Evolutionary conservation across 2,888 invertebrate species (phyloP), one percentile per base, ranked within the genome.

Genomic region (Meghimatium bilineatum): DNA sequence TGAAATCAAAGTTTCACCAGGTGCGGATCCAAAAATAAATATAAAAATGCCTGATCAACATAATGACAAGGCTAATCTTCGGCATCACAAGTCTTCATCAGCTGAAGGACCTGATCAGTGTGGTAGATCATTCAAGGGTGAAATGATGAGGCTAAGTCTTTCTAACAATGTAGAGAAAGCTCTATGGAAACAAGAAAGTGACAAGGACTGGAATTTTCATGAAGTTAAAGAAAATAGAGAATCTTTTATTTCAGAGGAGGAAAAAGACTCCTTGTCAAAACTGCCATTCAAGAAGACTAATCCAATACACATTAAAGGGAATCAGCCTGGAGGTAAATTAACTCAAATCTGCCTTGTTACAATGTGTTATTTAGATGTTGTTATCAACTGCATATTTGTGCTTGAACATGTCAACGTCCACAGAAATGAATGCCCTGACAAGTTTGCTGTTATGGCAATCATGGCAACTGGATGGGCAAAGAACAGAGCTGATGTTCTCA

Each of bases 231-330:
- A 77, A 8, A 77, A n/a, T 38, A 81, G 72, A 63, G 74, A n/a
- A 63, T 56, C 32, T 56, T 36, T 71, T 29, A 32, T 81, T 17
- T 74, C 71, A 29, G 81, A 81, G 44, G 81, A 81, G 44, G 81
- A 81, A 38, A 81, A 38, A n/a, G 81, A 81, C 34, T 74, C 72
- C 29, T 44, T 81, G 44, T 72, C 81, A n/a, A 81, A 81, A 29
- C 74, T 81, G 14, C 34, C 81, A 0, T 81, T 81, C 44, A 60
- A 36, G 44, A 80, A 80, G 29, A 82, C 75, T 0, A 75, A 75
- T 38, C 82, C 82, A 6, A 82, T 82, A 23, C 82, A 76, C n/a
- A 82, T 82, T 52, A 76, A 75, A 72, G 67, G 44, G 29, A 44
- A 34, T 52, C 69, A 36, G 26, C n/a, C 67, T 38, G 69, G 49